These are phyloP conservation scores for Corvus moneduloides DNA, from an alignment of 2,113 vertebrate species.

Conservation along the genomic window DNA sequence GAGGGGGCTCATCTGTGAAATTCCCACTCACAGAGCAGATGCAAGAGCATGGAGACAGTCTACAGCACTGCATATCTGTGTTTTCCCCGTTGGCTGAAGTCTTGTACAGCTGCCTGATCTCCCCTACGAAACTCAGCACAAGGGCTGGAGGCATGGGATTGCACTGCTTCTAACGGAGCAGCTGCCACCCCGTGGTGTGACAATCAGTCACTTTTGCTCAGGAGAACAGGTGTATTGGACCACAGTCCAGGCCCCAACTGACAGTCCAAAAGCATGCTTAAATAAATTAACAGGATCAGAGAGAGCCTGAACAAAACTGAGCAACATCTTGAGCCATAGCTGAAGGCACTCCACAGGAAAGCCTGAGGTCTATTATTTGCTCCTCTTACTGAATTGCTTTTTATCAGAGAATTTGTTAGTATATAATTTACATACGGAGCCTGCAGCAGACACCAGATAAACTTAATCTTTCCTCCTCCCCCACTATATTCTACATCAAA, in stretches of 20 bases:
- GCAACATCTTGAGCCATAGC: neutral
- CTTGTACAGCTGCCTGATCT: neutral
- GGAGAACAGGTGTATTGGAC: neutral
- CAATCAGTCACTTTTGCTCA: neutral
- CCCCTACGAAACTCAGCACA: neutral
- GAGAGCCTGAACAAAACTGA: neutral
- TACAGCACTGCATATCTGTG: neutral
- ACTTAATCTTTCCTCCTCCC: neutral
- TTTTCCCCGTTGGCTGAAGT: neutral
- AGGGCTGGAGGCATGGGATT: neutral
- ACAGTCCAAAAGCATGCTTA: neutral
- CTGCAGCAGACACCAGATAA: neutral
- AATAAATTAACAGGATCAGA: neutral
- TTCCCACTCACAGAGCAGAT: neutral
- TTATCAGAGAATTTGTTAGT: neutral
- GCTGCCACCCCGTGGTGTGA: accelerated
- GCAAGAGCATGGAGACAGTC: neutral
- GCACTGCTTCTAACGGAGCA: neutral
- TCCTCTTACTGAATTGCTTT: neutral
- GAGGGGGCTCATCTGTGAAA: neutral
- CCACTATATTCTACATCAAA: neutral
- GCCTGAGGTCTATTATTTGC: neutral
- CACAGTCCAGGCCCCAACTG: neutral
- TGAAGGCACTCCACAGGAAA: neutral
- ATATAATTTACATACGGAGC: neutral